phyloP scores from a whole-genome alignment of 2,797 vertebrate species.

The Sebastes kiyomatsui region DNA sequence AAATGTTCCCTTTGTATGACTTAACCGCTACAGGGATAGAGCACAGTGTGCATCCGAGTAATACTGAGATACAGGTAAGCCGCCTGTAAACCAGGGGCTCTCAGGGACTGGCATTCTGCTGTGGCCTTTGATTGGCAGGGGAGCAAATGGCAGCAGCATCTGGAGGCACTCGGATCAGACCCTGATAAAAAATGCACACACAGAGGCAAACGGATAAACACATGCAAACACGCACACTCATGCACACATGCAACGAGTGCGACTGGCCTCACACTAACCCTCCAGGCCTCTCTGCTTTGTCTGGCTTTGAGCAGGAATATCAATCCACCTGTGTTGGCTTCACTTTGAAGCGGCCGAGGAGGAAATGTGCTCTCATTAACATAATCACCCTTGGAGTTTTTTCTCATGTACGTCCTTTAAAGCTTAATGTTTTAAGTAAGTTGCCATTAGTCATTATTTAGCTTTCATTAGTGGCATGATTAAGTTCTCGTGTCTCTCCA shows the following conservation, averaged over 20 bases:
- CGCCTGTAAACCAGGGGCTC: slow-evolving; percentile 46
- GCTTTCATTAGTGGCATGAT: slow-evolving; percentile 23
- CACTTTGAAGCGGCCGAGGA: slow-evolving; percentile 38
- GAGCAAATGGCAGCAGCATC: slow-evolving; percentile 78
- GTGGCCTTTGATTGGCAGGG: slow-evolving; percentile 76
- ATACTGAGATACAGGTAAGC: slow-evolving; percentile 50
- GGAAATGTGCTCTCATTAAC: slow-evolving; percentile 56
- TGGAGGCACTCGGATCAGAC: slow-evolving; percentile 67
- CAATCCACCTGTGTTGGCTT: slow-evolving; percentile 58
- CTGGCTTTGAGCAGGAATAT: slow-evolving; percentile 42
- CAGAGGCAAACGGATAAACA: neutral
- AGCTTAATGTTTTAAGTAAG: slow-evolving; percentile 57
- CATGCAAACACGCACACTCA: neutral
- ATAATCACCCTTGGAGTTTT: slow-evolving; percentile 51
- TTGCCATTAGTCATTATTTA: slow-evolving; percentile 57
- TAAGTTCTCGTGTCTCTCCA: neutral
- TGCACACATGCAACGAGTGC: neutral
- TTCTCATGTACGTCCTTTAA: slow-evolving; percentile 46
- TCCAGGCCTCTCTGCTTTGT: slow-evolving; percentile 31
- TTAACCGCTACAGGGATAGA: slow-evolving; percentile 8
- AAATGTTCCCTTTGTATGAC: slow-evolving; percentile 2
- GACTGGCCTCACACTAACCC: slow-evolving; percentile 30
- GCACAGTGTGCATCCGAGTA: slow-evolving; percentile 4
- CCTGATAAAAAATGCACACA: slow-evolving; percentile 47
- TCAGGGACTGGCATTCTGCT: slow-evolving; percentile 65